Percentiles rank a stretch among this genome's conserved stretches.
These are phyloP conservation scores for Endotricha flammealis DNA, from an alignment of 2,888 invertebrate genomes.

Conservation along the genomic window DNA sequence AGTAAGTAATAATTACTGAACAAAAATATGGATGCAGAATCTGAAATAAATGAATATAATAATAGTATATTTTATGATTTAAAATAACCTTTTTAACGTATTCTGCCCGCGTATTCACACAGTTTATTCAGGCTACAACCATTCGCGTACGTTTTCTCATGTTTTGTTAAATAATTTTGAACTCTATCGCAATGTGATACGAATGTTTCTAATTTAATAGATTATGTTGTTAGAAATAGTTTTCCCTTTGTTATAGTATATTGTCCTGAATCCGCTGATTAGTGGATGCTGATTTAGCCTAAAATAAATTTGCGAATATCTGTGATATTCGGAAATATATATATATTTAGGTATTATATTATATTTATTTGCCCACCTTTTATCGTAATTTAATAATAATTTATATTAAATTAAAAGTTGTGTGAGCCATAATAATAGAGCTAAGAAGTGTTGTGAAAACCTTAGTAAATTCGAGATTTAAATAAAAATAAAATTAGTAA, in stretches of 20 bases:
- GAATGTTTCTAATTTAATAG: slow-evolving; percentile 1
- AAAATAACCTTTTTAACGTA: slow-evolving; percentile 44
- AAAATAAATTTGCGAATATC: slow-evolving; percentile 15
- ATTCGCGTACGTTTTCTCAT: slow-evolving; percentile 7
- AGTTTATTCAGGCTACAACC: slow-evolving; percentile 43
- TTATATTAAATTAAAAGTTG: too few relatives aligned
- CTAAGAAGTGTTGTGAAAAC: too few relatives aligned
- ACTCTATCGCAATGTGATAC: slow-evolving; percentile 26
- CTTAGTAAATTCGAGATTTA: too few relatives aligned
- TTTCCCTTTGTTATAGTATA: slow-evolving; percentile 32
- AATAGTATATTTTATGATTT: slow-evolving; percentile 36
- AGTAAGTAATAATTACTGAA: background rate
- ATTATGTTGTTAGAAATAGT: slow-evolving; percentile 16
- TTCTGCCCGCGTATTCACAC: slow-evolving; percentile 43
- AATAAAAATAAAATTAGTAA: too few relatives aligned
- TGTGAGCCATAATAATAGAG: too few relatives aligned
- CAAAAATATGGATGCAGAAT: too few relatives aligned
- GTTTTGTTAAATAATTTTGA: slow-evolving; percentile 23
- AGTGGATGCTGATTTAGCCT: slow-evolving; percentile 33
- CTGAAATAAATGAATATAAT: too few relatives aligned
- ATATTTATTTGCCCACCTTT: too few relatives aligned
- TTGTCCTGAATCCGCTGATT: slow-evolving; percentile 37
- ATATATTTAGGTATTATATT: too few relatives aligned
- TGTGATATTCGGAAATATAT: background rate
- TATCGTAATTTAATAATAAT: too few relatives aligned